Evolutionary conservation across 2,888 invertebrate genomes (phyloP), one percentile per base, ranked within the genome.

Genomic region (Dolichopus griseipennis): DNA sequence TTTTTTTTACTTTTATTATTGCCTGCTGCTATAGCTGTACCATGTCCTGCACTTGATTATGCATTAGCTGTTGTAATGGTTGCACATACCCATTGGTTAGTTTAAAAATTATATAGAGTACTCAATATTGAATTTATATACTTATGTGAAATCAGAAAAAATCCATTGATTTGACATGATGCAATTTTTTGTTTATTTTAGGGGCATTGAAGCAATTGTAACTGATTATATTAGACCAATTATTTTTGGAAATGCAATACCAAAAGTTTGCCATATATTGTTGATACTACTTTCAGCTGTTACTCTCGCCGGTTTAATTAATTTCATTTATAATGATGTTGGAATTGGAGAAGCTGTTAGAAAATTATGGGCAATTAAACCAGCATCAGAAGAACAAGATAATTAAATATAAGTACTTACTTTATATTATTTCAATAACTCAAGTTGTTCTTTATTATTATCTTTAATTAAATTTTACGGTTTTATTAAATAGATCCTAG

Each of bases 131-230:
- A 27, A 27, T 27, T 27, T 27, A 27, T 27, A 27, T 5, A 27
- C 27, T 5, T 27, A 27, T 27, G 2, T 4, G 27, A 27, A 27
- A 27, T 27, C 5, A n/a, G n/a, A 27, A 27, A 27, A 27, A 27
- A 27, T 27, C 5, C 5, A 27, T 4, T 27, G 27, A 27, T n/a
- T n/a, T 27, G 27, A 27, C 27, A 27, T 27, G 27, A 27, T 27
- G 2, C 27, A 2, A 27, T 27, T 27, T 27, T 4, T 4, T 5
- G 27, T 27, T 27, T 65, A 75, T 82, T 83, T 6, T 80, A 93
- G 94, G 94, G 95, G 95, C 64, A 82, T 94, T 66, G 94, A 95
- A 83, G 92, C 94, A 18, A 85, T 92, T 74, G 88, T 90, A 33
- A 84, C 89, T 21, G 95, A 95, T 81, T 95, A 95, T 78, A 85